phyloP scores from a whole-genome alignment of 2,797 vertebrate genomes.

The Falco cherrug region DNA sequence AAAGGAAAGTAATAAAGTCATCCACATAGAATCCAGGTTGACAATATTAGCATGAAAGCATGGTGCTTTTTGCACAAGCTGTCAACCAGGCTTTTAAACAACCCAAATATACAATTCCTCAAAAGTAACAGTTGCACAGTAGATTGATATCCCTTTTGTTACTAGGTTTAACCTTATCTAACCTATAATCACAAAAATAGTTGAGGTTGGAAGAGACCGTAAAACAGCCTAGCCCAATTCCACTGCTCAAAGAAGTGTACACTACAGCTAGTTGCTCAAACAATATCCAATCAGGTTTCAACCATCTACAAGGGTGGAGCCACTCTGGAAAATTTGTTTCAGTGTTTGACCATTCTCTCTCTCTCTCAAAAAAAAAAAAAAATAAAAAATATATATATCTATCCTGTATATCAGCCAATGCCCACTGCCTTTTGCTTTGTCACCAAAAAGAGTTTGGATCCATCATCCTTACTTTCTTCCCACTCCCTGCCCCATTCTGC shows the following conservation, averaged over 20 bases:
- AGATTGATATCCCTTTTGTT: background rate
- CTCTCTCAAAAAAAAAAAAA: background rate
- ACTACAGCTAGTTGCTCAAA: background rate
- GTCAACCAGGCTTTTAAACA: too few species aligned
- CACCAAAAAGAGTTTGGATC: background rate
- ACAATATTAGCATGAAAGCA: background rate
- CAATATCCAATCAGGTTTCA: background rate
- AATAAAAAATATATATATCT: background rate
- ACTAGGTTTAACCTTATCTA: background rate
- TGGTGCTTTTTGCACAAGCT: background rate
- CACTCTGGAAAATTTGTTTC: background rate
- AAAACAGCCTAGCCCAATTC: background rate
- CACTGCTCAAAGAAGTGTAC: background rate
- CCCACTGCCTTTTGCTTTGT: background rate
- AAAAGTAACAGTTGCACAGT: background rate
- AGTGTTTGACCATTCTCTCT: background rate
- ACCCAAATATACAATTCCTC: background rate
- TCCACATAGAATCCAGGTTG: too few species aligned
- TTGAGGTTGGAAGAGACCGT: background rate
- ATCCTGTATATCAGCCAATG: background rate
- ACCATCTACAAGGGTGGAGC: background rate
- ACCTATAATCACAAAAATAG: background rate
- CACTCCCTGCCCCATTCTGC: rapidly evolving
- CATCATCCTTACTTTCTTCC: background rate
- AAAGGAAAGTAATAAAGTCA: background rate